Evolutionary conservation across 2,797 vertebrate species (phyloP), one percentile per base, ranked within the genome.

Genomic region (Thalassophryne amazonica): DNA sequence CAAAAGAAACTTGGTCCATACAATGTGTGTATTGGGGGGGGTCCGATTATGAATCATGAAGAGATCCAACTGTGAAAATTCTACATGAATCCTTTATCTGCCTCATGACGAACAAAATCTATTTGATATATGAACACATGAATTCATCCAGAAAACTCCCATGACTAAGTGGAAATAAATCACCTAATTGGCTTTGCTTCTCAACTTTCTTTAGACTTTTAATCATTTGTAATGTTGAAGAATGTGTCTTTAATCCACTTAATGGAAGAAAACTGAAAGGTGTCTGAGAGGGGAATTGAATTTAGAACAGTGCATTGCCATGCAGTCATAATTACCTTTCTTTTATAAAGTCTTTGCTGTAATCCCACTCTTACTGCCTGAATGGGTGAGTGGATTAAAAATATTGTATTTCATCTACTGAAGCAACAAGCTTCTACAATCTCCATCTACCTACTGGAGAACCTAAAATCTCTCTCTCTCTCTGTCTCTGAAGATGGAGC

Each of bases 201-300:
- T 58, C 56, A 39, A 66, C 52, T 61, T 68, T 52, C 54, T 46
- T 50, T 41, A 45, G 38, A 76, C 59, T 61, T 83, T 67, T 75
- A 81, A 78, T 86, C 48, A 68, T 81, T 72, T 73, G 47, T 47
- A 61, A 76, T 83, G 72, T 84, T 81, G 49, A 74, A 64, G 57
- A 79, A 73, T 75, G 69, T 23, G 62, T 27, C 53, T 68, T 59
- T 85, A 76, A 85, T 84, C 77, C 63, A 73, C 63, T 78, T 88
- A 80, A 89, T 87, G 69, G 82, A 80, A 78, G 72, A 60, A 81
- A 87, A 87, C 76, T 82, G 69, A 86, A 86, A 85, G 86, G 67
- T 74, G 68, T 71, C 64, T 66, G 49, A 55, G 67, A 76, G 75
- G 77, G 53, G 64, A 68, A 73, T 76, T 75, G 60, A 83, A 88